Evolutionary conservation across 2,888 invertebrate genomes (phyloP), one percentile per base, ranked within the genome.

Genomic region (Octodonta nipae): DNA sequence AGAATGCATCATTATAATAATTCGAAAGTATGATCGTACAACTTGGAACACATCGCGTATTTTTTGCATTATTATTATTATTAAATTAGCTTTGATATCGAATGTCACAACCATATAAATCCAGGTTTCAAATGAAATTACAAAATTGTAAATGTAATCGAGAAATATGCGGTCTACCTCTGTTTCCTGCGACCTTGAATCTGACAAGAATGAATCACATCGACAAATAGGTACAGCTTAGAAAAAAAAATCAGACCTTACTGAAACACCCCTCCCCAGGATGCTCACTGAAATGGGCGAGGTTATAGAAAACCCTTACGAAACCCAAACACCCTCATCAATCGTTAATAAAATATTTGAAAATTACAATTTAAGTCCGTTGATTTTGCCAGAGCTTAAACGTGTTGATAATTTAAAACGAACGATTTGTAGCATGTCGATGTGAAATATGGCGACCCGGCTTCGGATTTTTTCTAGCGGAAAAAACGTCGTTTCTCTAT

Each of bases 361-460:
- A n/a, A n/a, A n/a, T n/a, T n/a, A n/a, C n/a, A n/a, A n/a, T n/a
- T n/a, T n/a, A n/a, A n/a, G n/a, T n/a, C n/a, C 5, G 25, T 4
- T 10, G 25, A 25, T 25, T 25, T 25, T 5, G 11, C 10, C 3
- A 24, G 10, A 3, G 24, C 24, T n/a, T 25, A 4, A 10, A 25
- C 25, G 7, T 25, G 5, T n/a, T 4, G 25, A 13, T 13, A 8
- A 17, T 17, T 17, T 6, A 17, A 17, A 17, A 17, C 17, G 17
- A n/a, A n/a, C n/a, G n/a, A n/a, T n/a, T n/a, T n/a, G n/a, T n/a
- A n/a, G n/a, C 22, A 22, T 11, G 22, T 10, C 45, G 44, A 42
- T 43, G 38, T 38, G 44, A 38, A 50, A 52, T 43, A 55, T 55
- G 55, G 55, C 55, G 49, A 49, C n/a, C 52, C 54, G 49, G 51